Base-by-base conservation (phyloP, 1,140 invertebrate species). In the Lordiphosa mommai region DNA sequence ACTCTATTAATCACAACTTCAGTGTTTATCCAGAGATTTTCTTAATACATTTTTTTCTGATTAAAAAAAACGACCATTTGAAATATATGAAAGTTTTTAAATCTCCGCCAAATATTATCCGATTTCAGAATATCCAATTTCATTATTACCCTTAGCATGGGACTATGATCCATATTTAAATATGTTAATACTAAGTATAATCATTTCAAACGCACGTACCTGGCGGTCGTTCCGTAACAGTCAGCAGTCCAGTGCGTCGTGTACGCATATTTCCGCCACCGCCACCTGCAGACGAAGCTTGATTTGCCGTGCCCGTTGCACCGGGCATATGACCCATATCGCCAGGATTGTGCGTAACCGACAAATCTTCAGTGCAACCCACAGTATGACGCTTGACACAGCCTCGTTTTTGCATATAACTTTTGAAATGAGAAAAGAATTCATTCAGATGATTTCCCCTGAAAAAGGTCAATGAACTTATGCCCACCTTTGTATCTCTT, bases 201-300 rank as follows among this genome's bases (percentile, higher is more conserved):
- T n/a, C n/a, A n/a, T n/a, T n/a, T n/a, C n/a, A n/a, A n/a, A n/a
- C n/a, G n/a, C n/a, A 86, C 65, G 43, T 91, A 97, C 96, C 96
- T 91, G 96, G 94, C 49, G 94, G 95, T 70, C 95, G 90, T 88
- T 96, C 95, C 59, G 95, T 96, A 1, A 97, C 96, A 3, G 95
- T 95, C 0, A 94, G 91, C 6, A 96, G 89, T 60, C 95, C 95
- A 23, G 94, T 94, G 41, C 94, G 90, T 68, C 95, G 91, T 51
- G 94, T 94, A 69, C 95, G 90, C 48, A 91, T 90, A 36, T 90
- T 91, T 6, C 89, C 91, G 65, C 86, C 90, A 57, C 40, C 33
- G 9, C 33, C 30, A 16, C 51, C 48, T 1, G 60, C 69, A 38
- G 88, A 61, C 41, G 65, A 67, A 1, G 59, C 37, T 23, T 82